Percentiles rank a stretch among this genome's conserved stretches.
Conservation (phyloP, 2,113 vertebrate genomes). For the Salvator merianae region DNA sequence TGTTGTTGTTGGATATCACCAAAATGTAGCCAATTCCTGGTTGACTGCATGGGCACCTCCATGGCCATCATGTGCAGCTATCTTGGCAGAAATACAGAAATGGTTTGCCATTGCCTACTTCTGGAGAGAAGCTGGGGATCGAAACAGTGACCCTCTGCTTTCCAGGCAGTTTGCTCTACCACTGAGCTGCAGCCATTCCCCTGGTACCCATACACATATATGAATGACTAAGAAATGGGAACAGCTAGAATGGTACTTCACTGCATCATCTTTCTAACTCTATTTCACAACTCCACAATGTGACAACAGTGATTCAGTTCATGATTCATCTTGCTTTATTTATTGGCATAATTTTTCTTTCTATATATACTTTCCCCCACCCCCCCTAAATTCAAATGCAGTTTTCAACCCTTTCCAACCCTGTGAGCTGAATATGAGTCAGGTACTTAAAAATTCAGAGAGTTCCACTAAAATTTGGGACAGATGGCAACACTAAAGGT, state of each 20-base stretch:
- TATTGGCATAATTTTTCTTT: not conserved
- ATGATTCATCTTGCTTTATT: not conserved
- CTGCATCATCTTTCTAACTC: not conserved
- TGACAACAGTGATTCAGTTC: not conserved
- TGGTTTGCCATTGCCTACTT: too few species aligned
- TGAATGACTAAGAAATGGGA: not conserved
- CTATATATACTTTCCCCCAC: not conserved
- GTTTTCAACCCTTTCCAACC: not conserved
- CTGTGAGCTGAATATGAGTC: not conserved
- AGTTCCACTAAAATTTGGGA: not conserved
- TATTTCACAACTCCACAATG: not conserved
- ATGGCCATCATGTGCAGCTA: too few species aligned
- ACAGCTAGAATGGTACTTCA: not conserved
- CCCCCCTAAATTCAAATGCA: not conserved
- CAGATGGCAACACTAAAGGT: not conserved
- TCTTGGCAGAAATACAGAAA: too few species aligned
- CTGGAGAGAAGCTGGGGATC: too few species aligned
- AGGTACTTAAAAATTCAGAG: not conserved
- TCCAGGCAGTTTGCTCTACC: too few species aligned
- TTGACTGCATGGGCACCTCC: too few species aligned
- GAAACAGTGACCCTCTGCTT: too few species aligned
- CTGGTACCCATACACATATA: not conserved
- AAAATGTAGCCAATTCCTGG: too few species aligned
- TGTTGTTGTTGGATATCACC: too few species aligned
- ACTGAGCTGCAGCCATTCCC: too few species aligned